phyloP scores from a whole-genome alignment of 2,888 invertebrate species.

The Drosophila monieri region DNA sequence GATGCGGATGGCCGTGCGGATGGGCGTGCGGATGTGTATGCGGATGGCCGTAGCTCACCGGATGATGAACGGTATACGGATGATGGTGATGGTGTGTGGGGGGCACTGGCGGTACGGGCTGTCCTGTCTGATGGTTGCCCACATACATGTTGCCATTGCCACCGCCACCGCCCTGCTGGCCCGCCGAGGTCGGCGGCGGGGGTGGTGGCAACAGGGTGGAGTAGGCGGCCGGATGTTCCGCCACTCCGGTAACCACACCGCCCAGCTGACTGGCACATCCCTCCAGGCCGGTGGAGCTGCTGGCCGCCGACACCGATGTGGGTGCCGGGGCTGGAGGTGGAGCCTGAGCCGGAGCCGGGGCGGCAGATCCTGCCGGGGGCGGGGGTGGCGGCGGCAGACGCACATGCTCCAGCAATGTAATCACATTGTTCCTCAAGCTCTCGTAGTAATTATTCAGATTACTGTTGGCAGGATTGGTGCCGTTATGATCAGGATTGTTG shows the following conservation, averaged over 20 bases:
- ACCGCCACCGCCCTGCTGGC: slow-evolving; percentile 3
- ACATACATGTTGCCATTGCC: slow-evolving; percentile 31
- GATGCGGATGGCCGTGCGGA: slow-evolving; percentile 83
- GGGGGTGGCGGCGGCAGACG: slow-evolving; percentile 87
- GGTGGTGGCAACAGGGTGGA: slow-evolving; percentile 65
- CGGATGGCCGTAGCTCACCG: slow-evolving; percentile 84
- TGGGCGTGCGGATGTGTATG: slow-evolving; percentile 84
- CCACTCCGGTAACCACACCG: slow-evolving; percentile 7
- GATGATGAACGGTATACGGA: slow-evolving; percentile 79
- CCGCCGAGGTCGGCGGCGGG: slow-evolving; percentile 44
- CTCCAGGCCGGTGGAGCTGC: slow-evolving; percentile 12
- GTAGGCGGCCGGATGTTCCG: slow-evolving; percentile 59
- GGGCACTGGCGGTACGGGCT: slow-evolving; percentile 58
- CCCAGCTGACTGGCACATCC: slow-evolving; percentile 36
- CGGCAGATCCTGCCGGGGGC: slow-evolving; percentile 7
- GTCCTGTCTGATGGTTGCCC: slow-evolving; percentile 22
- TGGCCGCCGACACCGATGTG: background rate
- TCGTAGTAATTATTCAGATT: slow-evolving; percentile 97
- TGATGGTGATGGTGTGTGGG: slow-evolving; percentile 61
- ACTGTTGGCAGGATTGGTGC: slow-evolving; percentile 73
- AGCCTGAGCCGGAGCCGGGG: background rate
- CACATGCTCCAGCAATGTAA: slow-evolving; percentile 95
- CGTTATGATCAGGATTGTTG: slow-evolving; percentile 18
- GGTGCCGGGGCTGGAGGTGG: background rate
- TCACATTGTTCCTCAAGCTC: slow-evolving; percentile 95